Evolutionary conservation across 2,113 vertebrate species (phyloP).

Genomic region (Oreotrochilus melanogaster): DNA sequence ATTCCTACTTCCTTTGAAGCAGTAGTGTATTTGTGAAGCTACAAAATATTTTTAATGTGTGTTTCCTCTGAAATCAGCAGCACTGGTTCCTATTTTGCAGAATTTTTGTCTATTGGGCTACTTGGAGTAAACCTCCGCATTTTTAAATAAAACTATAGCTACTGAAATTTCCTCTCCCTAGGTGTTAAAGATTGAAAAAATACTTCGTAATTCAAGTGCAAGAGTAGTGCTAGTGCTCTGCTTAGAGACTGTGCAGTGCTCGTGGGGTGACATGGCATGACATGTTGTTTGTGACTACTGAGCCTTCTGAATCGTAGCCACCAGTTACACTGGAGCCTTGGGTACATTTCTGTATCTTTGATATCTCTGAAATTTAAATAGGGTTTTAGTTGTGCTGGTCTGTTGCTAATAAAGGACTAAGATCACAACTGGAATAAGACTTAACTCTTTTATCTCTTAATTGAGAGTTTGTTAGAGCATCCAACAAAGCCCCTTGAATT

Average conservation of each 20-base stretch:
- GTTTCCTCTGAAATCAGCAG: not conserved
- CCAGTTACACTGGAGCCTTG: not conserved
- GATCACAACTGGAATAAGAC: not conserved
- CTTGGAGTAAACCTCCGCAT: not conserved
- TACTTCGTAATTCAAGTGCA: not conserved
- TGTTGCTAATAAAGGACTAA: not conserved
- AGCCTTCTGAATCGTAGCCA: not conserved
- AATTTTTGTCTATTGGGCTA: not conserved
- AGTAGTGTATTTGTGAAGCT: not conserved
- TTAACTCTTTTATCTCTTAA: not conserved
- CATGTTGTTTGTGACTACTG: not conserved
- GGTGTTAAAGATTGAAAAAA: not conserved
- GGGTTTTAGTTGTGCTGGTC: not conserved
- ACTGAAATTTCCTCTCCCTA: not conserved
- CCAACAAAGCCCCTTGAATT: rapidly evolving
- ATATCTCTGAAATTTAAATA: not conserved
- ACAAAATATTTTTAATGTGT: not conserved
- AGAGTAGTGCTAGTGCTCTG: no score
- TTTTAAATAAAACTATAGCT: not conserved
- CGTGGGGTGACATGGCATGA: rapidly evolving
- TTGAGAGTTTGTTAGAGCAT: not conserved
- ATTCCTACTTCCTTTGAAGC: not conserved
- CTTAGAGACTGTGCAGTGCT: not conserved
- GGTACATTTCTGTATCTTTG: not conserved
- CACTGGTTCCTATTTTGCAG: not conserved